phyloP scores from a whole-genome alignment of 2,113 vertebrate genomes.

The Apodemus speciosus region DNA sequence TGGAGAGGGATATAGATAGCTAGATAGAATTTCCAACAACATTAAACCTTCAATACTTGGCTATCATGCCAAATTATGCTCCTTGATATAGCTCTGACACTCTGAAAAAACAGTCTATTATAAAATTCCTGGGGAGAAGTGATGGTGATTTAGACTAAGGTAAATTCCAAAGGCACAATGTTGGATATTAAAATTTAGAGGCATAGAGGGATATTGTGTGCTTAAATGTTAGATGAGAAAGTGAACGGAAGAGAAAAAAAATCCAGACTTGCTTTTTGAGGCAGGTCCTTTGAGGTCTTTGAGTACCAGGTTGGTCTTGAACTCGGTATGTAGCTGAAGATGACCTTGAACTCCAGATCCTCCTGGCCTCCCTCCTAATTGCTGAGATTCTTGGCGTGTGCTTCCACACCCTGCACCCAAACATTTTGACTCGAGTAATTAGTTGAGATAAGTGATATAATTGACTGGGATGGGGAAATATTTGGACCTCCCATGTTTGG shows the following conservation, averaged over 20 bases:
- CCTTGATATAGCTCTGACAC: background rate
- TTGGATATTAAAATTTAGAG: constrained; percentile 47
- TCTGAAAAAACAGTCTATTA: background rate
- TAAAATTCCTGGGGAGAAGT: constrained; percentile 10
- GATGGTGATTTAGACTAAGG: background rate
- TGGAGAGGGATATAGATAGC: background rate
- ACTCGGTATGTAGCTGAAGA: background rate
- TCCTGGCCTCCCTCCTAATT: background rate
- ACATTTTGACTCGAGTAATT: constrained; percentile 16
- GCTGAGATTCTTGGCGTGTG: background rate
- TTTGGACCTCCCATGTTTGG: constrained; percentile 21
- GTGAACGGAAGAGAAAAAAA: background rate
- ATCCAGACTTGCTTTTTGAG: background rate
- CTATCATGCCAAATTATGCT: background rate
- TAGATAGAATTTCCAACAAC: background rate
- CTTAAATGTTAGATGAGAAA: constrained; percentile 33
- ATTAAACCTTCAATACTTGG: background rate
- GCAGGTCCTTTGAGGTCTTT: background rate
- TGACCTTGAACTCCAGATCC: background rate
- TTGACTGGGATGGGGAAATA: background rate
- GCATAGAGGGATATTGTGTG: background rate
- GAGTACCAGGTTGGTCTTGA: background rate
- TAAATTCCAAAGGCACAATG: background rate
- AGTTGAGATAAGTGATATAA: background rate
- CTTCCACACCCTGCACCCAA: background rate